Evolutionary conservation across 2,888 invertebrate species (phyloP).

Genomic region (Scrobipalpa costella): DNA sequence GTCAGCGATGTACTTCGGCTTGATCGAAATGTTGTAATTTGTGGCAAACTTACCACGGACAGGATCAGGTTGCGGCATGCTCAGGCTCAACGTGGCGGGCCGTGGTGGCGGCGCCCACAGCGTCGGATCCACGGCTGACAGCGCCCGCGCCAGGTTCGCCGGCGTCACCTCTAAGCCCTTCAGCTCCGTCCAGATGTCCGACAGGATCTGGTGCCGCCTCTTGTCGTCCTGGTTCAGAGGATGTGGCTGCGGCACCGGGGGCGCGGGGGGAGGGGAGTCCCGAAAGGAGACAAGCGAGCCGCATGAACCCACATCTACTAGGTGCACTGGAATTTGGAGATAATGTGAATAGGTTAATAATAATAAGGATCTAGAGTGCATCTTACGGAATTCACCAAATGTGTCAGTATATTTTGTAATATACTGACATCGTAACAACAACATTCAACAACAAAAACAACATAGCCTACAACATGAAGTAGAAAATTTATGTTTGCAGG

Average conservation of each 20-base stretch:
- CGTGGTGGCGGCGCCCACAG: slow-evolving; percentile 85
- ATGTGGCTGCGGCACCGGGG: slow-evolving; percentile 70
- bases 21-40: background rate
- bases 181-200: slow-evolving; percentile 84
- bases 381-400: no score
- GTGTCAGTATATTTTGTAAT: no score
- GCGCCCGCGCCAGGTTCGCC: slow-evolving; percentile 82
- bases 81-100: slow-evolving; percentile 86
- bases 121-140: slow-evolving; percentile 84
- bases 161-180: slow-evolving; percentile 84
- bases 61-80: slow-evolving; percentile 80
- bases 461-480: no score
- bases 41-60: slow-evolving; percentile 51
- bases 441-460: no score
- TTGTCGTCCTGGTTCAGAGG: slow-evolving; percentile 83
- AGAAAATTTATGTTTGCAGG: no score
- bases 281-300: slow-evolving; percentile 76
- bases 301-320: slow-evolving; percentile 73
- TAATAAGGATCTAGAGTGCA: no score
- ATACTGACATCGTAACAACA: no score
- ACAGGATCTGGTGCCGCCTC: slow-evolving; percentile 82
- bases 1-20: background rate
- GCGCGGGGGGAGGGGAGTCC: slow-evolving; percentile 72
- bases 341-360: background rate
- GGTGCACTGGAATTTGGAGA: slow-evolving; percentile 59